A percentile compares a stretch with the other conserved stretches of the same genome.
Evolutionary conservation across 1,140 invertebrate species (phyloP).

Genomic region (Eciton burchellii): DNA sequence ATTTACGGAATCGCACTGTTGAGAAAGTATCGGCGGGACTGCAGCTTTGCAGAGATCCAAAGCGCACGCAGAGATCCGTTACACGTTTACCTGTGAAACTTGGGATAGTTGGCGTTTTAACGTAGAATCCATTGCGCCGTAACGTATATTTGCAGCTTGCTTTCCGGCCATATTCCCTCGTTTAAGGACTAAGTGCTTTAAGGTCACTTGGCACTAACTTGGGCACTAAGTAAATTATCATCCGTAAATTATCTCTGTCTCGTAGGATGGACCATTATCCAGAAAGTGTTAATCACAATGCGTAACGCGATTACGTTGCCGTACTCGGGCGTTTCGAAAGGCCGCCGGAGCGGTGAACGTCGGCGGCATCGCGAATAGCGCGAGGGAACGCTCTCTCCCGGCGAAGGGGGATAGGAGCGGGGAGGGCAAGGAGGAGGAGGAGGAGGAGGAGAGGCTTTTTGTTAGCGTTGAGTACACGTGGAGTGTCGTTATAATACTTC

Average conservation of each 20-base stretch:
- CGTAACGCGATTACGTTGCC: constrained; percentile 10
- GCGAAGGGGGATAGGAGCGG: no score
- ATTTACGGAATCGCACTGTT: no score
- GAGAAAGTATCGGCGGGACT: no score
- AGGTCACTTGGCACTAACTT: constrained; percentile 36
- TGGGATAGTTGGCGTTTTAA: neutral
- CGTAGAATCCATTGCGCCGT: constrained; percentile 23
- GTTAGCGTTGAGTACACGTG: neutral
- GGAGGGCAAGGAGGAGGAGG: no score
- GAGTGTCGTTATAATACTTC: constrained; percentile 58
- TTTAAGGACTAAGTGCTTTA: constrained; percentile 39
- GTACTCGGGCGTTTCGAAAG: constrained; percentile 9
- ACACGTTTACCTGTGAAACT: constrained; percentile 15
- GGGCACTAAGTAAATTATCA: constrained; percentile 29
- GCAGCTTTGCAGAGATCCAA: no score
- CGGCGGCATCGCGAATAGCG: constrained; percentile 22
- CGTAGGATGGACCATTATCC: constrained; percentile 14
- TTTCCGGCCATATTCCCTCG: constrained; percentile 19
- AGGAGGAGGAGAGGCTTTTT: constrained; percentile 17
- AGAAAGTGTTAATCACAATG: constrained; percentile 26
- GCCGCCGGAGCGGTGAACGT: neutral
- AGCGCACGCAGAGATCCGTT: no score
- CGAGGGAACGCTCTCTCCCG: constrained; percentile 25
- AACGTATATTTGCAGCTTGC: constrained; percentile 48
- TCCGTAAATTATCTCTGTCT: neutral